Evolutionary conservation across 2,888 invertebrate species (phyloP), one percentile per base, ranked within the genome.

Genomic region (Andrena camellia): DNA sequence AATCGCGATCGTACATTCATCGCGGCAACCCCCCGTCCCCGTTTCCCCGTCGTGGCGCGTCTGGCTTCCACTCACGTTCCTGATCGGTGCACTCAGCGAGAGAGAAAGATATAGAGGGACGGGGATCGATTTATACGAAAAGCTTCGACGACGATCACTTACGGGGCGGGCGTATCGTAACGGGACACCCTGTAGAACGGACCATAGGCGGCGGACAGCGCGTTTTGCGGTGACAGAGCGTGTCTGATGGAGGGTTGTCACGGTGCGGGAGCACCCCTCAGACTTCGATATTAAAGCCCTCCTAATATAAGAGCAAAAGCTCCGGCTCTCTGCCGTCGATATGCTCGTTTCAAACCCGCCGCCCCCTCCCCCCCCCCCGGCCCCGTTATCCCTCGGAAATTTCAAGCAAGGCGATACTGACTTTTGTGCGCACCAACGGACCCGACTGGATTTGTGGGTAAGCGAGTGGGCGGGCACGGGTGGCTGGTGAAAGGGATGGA

Each of bases 161-260:
- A 74, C 63, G 31, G 6, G 20, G 26, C 57, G 57, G 57, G 26
- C 62, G 59, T 62, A 69, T 84, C 75, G 87, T 87, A 87, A 87
- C 78, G 81, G 87, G 81, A 90, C 91, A 91, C 90, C 90, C 90
- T 84, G 83, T 90, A 90, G 88, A 91, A 86, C 83, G 71, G 76
- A 64, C 73, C 75, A 71, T 68, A 88, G 88, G 85, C 90, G 90
- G 86, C 87, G 90, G 90, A 90, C 90, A 90, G 88, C 90, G 90
- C 89, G 91, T 92, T 91, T 92, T 92, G 92, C 92, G 93, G 93
- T 93, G 93, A 93, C 93, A 92, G 93, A 93, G 93, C 93, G 92
- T 93, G 92, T 93, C 93, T 91, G 92, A 93, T 93, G 92, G 92
- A 93, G 93, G 93, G 92, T 92, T 92, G 93, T 92, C 93, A 93